Conservation (phyloP, 2,888 invertebrate genomes). For the Apocheima hispidaria region DNA sequence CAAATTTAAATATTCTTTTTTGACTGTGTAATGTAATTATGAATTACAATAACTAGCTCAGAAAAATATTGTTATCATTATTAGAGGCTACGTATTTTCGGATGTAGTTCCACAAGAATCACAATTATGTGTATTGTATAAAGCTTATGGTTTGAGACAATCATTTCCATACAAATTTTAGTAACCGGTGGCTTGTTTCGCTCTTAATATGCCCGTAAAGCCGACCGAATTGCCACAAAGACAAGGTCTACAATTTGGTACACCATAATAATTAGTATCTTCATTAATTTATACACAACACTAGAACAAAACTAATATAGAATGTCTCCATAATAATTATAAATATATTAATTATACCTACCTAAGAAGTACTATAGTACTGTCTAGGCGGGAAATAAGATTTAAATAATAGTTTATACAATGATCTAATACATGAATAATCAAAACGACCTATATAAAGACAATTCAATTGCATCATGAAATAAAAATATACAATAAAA, state of each 20-base stretch:
- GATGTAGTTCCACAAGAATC: too few species aligned
- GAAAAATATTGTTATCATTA: too few species aligned
- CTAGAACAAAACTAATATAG: neutral
- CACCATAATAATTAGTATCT: neutral
- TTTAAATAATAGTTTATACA: neutral
- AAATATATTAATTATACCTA: neutral
- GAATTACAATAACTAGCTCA: too few species aligned
- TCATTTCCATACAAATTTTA: neutral
- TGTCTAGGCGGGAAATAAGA: neutral
- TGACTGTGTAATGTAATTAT: too few species aligned
- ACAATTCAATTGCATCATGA: neutral
- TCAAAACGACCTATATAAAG: neutral
- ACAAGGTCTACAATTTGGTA: neutral
- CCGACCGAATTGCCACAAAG: neutral
- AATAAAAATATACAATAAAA: neutral
- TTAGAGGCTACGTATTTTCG: too few species aligned
- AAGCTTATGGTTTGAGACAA: neutral
- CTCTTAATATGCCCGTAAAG: neutral
- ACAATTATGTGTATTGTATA: too few species aligned
- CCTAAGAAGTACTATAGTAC: neutral
- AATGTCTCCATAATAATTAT: neutral
- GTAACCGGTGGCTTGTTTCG: neutral
- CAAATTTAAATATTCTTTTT: too few species aligned
- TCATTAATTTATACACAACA: constrained; percentile 5
- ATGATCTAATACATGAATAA: neutral